These are phyloP conservation scores for Champsocephalus esox DNA, from an alignment of 2,797 vertebrate species.

Conservation along the genomic window DNA sequence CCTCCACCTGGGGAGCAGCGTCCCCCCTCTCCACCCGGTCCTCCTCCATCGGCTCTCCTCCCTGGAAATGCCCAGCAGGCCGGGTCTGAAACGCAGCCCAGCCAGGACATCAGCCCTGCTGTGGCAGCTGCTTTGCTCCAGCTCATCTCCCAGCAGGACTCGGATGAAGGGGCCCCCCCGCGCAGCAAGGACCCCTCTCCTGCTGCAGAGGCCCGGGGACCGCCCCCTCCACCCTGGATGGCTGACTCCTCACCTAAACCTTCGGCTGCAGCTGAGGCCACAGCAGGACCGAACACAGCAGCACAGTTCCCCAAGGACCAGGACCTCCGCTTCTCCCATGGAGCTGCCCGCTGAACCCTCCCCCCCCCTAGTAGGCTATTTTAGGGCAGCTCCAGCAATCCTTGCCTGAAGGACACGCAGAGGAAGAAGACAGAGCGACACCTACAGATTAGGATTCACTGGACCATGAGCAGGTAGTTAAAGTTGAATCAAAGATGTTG, in stretches of 20 bases:
- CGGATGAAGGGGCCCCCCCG: slow-evolving; percentile 78
- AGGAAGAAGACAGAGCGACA: slow-evolving; percentile 81
- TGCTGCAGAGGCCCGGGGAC: slow-evolving; percentile 60
- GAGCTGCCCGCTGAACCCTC: slow-evolving; percentile 74
- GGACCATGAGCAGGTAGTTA: slow-evolving; percentile 69
- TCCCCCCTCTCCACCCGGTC: slow-evolving; percentile 90
- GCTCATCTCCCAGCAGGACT: slow-evolving; percentile 91
- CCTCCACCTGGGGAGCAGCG: slow-evolving; percentile 88
- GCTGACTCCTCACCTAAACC: slow-evolving; percentile 81
- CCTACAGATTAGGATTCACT: slow-evolving; percentile 79
- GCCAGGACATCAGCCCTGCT: slow-evolving; percentile 89
- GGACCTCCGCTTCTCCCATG: slow-evolving; percentile 94
- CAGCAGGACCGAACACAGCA: slow-evolving; percentile 77
- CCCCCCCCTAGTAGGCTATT: slow-evolving; percentile 44
- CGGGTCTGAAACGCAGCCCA: slow-evolving; percentile 72
- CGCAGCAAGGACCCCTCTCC: slow-evolving; percentile 66
- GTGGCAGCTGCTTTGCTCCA: slow-evolving; percentile 93
- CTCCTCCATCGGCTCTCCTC: slow-evolving; percentile 83
- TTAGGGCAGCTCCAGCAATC: slow-evolving; percentile 67
- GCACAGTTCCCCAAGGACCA: slow-evolving; percentile 95
- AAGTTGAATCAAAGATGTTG: slow-evolving; percentile 59
- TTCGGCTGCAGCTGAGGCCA: slow-evolving; percentile 81
- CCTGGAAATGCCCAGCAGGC: slow-evolving; percentile 54
- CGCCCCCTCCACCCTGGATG: slow-evolving; percentile 73
- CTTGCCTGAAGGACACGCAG: slow-evolving; percentile 70